These are phyloP conservation scores for Herpetotheres cachinnans DNA, from an alignment of 2,113 vertebrate genomes.

Conservation along the genomic window DNA sequence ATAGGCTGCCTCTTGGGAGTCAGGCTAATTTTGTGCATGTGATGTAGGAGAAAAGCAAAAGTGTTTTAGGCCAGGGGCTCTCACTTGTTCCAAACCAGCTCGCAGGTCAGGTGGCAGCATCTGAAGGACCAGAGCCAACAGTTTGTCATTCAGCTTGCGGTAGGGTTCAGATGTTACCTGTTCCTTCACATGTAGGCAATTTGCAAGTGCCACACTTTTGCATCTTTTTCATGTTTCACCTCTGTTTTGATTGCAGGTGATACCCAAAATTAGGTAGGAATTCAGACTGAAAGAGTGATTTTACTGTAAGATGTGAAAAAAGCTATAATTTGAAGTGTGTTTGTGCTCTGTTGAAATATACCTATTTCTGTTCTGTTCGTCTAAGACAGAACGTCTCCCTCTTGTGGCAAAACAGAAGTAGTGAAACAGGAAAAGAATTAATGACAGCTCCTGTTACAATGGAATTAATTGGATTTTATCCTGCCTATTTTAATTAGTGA, in stretches of 20 bases:
- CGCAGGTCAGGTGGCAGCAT: fast-evolving
- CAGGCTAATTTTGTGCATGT: background rate
- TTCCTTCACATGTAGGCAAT: background rate
- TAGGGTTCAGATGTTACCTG: background rate
- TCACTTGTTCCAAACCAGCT: background rate
- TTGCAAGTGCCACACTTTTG: background rate
- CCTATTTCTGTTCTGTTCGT: background rate
- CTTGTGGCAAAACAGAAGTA: conserved; percentile 31
- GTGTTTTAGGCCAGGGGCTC: background rate
- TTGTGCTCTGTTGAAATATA: background rate
- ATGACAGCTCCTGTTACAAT: background rate
- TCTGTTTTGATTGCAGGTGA: background rate
- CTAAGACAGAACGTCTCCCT: conserved; percentile 25
- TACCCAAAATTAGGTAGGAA: background rate
- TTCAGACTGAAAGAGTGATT: background rate
- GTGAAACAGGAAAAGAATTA: background rate
- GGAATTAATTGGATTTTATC: background rate
- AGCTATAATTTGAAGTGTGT: background rate
- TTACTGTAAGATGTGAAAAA: background rate
- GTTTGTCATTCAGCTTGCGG: fast-evolving
- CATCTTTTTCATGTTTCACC: background rate
- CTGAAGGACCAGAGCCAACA: background rate
- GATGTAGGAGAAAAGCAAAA: background rate
- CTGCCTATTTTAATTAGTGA: background rate
- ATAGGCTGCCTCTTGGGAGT: background rate